A percentile compares a stretch with the other conserved stretches of the same genome.
phyloP scores from a whole-genome alignment of 2,113 vertebrate genomes.

The Caloenas nicobarica region DNA sequence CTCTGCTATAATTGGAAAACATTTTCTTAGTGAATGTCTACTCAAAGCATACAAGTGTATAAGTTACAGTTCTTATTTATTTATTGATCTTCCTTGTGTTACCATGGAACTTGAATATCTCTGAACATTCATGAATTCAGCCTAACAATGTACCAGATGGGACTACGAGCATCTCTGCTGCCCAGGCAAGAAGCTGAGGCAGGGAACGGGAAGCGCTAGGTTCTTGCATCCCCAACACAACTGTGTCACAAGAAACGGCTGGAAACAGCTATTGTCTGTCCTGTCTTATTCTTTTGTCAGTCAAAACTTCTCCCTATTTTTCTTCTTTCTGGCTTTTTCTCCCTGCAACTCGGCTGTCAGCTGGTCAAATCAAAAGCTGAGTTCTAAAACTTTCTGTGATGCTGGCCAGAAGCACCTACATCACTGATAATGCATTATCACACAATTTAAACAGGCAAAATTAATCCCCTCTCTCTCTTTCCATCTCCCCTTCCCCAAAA shows the following conservation, averaged over 20 bases:
- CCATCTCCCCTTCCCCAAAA: not conserved
- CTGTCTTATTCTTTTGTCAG: not conserved
- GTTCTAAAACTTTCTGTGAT: slow-evolving; percentile 14
- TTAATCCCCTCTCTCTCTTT: not conserved
- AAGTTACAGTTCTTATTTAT: not conserved
- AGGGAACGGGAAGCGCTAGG: not conserved
- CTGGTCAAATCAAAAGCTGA: slow-evolving; percentile 38
- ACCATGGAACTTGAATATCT: not conserved
- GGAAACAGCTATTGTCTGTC: not conserved
- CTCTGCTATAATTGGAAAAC: not conserved
- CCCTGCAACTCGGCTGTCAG: not conserved
- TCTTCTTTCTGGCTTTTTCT: not conserved
- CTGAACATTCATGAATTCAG: not conserved
- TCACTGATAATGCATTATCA: not conserved
- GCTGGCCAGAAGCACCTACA: not conserved
- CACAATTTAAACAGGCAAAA: not conserved
- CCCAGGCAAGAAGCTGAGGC: not conserved
- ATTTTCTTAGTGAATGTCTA: not conserved
- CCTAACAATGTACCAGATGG: not conserved
- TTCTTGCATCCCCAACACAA: not conserved
- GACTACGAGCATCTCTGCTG: not conserved
- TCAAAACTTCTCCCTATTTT: not conserved
- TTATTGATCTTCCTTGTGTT: not conserved
- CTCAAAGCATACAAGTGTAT: not conserved
- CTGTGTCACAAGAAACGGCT: not conserved